These are phyloP conservation scores for Trachurus trachurus DNA, from an alignment of 2,797 vertebrate genomes.

Conservation along the genomic window DNA sequence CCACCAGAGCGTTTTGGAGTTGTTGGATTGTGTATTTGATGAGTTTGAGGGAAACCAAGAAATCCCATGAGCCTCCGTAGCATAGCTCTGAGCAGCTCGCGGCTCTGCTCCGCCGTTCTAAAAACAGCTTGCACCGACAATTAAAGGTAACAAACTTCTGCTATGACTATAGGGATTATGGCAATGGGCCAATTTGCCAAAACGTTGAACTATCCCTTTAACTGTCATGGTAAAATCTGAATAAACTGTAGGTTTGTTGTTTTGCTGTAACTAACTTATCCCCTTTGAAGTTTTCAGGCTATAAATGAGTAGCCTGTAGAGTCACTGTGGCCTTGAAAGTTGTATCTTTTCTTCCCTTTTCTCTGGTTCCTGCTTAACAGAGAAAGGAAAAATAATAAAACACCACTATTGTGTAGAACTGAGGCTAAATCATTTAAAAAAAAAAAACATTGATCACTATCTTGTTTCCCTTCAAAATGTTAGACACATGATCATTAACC, in stretches of 20 bases:
- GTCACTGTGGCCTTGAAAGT: conserved; percentile 1
- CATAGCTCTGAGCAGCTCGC: no score
- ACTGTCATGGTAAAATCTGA: background rate
- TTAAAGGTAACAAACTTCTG: no score
- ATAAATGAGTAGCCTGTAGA: no score
- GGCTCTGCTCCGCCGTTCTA: no score
- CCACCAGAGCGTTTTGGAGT: no score
- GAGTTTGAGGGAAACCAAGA: no score
- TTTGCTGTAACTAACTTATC: background rate
- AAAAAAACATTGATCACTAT: background rate
- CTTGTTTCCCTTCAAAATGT: background rate
- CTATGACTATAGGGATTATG: no score
- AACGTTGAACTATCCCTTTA: no score
- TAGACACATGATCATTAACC: background rate
- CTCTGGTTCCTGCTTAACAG: background rate
- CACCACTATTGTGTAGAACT: background rate
- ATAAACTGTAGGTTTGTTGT: background rate
- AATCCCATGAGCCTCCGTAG: no score
- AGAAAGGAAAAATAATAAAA: background rate
- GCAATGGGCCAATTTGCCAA: no score
- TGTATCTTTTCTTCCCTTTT: background rate
- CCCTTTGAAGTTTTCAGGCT: conserved; percentile 1
- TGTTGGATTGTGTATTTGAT: no score
- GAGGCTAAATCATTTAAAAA: background rate
- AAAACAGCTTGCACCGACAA: no score